Percentiles rank a stretch among this genome's conserved stretches.
These are phyloP conservation scores for Andrena flavipes DNA, from an alignment of 2,888 invertebrate species.

Conservation along the genomic window DNA sequence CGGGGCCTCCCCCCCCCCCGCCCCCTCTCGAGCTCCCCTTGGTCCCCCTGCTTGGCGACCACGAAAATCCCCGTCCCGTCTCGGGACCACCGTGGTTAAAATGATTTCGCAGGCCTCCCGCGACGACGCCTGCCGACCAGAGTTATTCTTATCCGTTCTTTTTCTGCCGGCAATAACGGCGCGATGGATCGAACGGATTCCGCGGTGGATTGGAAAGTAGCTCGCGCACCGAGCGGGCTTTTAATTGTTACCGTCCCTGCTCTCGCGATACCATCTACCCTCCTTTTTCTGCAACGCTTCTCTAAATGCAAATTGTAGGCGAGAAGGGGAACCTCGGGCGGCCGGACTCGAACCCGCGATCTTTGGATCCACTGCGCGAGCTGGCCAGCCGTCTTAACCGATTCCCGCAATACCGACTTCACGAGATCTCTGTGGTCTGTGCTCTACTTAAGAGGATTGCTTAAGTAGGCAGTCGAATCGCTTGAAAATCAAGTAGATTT, in stretches of 20 bases:
- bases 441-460: no score
- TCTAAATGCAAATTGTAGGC: no score
- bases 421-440: no score
- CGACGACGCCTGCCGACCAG: constrained; percentile 44
- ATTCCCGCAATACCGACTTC: no score
- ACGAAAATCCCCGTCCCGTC: constrained; percentile 61
- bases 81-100: constrained; percentile 67
- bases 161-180: constrained; percentile 25
- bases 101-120: constrained; percentile 68
- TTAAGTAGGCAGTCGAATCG: no score
- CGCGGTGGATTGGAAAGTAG: constrained; percentile 16
- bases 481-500: no score
- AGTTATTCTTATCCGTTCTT: constrained; percentile 45
- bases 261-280: background rate
- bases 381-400: no score
- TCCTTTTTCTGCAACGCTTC: background rate
- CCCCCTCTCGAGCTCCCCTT: background rate
- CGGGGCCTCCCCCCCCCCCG: constrained; percentile 7
- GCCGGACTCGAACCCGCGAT: no score
- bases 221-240: background rate
- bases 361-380: background rate
- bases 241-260: constrained; percentile 12
- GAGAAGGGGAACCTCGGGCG: no score
- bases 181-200: constrained; percentile 34
- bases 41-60: constrained; percentile 55